Percentiles rank a stretch among this genome's conserved stretches.
These are phyloP conservation scores for Hipposideros armiger DNA, from an alignment of 2,113 vertebrate species.

Conservation along the genomic window DNA sequence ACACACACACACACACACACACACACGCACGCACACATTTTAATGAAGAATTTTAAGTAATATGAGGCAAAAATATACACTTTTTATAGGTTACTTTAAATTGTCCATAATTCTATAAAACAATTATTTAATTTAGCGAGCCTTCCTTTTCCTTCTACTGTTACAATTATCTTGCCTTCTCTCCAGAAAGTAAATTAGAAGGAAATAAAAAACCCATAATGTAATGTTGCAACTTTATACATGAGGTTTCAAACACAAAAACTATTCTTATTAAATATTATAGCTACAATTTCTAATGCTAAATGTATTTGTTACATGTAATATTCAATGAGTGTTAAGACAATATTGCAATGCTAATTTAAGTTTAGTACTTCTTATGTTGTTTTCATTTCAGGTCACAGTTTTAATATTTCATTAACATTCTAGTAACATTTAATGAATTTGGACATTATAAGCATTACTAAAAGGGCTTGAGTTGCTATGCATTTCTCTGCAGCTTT, in stretches of 20 bases:
- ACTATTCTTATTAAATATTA: background rate
- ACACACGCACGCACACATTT: background rate
- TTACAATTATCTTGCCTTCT: background rate
- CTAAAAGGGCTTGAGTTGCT: slow-evolving; percentile 30
- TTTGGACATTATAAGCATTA: slow-evolving; percentile 45
- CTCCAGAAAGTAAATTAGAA: slow-evolving; percentile 48
- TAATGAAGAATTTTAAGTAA: slow-evolving; percentile 48
- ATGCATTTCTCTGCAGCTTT: slow-evolving; percentile 52
- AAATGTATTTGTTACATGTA: slow-evolving; percentile 40
- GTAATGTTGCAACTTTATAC: slow-evolving; percentile 19
- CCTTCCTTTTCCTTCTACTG: background rate
- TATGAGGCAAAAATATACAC: background rate
- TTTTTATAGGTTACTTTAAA: slow-evolving; percentile 36
- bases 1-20: too few relatives aligned
- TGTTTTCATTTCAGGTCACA: slow-evolving; percentile 56
- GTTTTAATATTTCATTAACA: slow-evolving; percentile 64
- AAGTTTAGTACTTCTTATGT: slow-evolving; percentile 35
- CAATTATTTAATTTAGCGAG: slow-evolving; percentile 51
- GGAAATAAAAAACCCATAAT: background rate
- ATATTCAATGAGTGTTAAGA: slow-evolving; percentile 26
- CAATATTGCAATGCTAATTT: slow-evolving; percentile 48
- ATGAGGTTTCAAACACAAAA: slow-evolving; percentile 34
- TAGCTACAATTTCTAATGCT: slow-evolving; percentile 38
- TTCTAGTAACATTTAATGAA: slow-evolving; percentile 43
- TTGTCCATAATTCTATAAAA: slow-evolving; percentile 18